Percentiles rank a stretch among this genome's conserved stretches.
Conservation (phyloP, 2,888 invertebrate species). For the Epinotia nisella region DNA sequence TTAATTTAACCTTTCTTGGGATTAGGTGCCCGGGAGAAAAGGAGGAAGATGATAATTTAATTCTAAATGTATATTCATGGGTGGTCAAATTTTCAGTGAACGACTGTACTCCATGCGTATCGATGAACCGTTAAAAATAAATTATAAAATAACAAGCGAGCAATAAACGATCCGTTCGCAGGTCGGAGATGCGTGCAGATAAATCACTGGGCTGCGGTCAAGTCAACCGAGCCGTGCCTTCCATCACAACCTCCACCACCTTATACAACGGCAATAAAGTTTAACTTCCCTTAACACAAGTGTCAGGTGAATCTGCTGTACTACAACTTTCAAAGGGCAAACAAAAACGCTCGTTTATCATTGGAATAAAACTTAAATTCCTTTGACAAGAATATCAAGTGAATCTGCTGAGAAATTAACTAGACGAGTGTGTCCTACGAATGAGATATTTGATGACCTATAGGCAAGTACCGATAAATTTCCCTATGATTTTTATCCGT, state of each 20-base stretch:
- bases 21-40: too few species aligned
- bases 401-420: constrained; percentile 21
- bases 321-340: constrained; percentile 1
- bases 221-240: constrained; percentile 16
- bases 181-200: constrained; percentile 81
- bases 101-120: constrained; percentile 65
- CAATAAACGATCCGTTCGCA: constrained; percentile 82
- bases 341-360: neutral
- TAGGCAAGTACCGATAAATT: constrained; percentile 42
- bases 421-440: constrained; percentile 65
- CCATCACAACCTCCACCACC: constrained; percentile 4
- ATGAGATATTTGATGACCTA: constrained; percentile 70
- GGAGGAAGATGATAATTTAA: too few species aligned
- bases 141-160: constrained; percentile 83
- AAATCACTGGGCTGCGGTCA: constrained; percentile 69
- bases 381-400: constrained; percentile 8
- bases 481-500: constrained; percentile 16
- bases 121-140: constrained; percentile 83
- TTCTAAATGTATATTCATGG: neutral
- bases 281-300: neutral
- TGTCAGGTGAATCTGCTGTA: constrained; percentile 13
- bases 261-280: constrained; percentile 4
- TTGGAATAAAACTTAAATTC: constrained; percentile 5
- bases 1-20: too few species aligned
- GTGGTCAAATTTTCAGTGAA: constrained; percentile 16